A percentile compares a stretch with the other conserved stretches of the same genome.
Conservation (phyloP, 1,140 invertebrate species). For the Acyrthosiphon pisum region DNA sequence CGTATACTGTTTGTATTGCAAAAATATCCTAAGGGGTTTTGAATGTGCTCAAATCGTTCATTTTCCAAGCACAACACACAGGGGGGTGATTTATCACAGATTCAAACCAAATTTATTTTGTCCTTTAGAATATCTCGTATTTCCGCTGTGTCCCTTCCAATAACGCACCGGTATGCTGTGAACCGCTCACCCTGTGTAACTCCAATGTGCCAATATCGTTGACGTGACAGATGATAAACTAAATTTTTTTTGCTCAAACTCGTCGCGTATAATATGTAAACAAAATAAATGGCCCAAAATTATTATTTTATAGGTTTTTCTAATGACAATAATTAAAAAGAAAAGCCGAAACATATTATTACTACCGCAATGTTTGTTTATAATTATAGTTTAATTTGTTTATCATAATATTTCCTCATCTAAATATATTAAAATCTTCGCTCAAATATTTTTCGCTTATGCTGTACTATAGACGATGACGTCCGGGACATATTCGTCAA, state of each 20-base stretch:
- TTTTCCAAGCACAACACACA: slow-evolving; percentile 27
- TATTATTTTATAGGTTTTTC: slow-evolving; percentile 23
- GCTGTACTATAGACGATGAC: slow-evolving; percentile 20
- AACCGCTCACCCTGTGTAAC: background rate
- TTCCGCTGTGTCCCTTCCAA: background rate
- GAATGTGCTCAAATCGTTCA: slow-evolving; percentile 45
- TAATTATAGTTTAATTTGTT: slow-evolving; percentile 12
- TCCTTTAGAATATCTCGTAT: slow-evolving; percentile 18
- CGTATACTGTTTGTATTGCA: slow-evolving; percentile 24
- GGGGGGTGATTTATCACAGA: background rate
- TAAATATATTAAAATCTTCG: slow-evolving; percentile 42
- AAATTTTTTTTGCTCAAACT: slow-evolving; percentile 47
- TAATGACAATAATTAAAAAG: slow-evolving; percentile 32
- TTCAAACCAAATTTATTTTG: background rate
- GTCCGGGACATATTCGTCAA: slow-evolving; percentile 46
- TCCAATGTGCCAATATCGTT: slow-evolving; percentile 34
- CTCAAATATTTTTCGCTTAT: slow-evolving; percentile 53
- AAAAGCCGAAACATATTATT: slow-evolving; percentile 34
- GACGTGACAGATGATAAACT: slow-evolving; percentile 25
- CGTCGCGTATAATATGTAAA: slow-evolving; percentile 24
- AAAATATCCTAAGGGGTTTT: slow-evolving; percentile 37
- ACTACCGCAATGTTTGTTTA: slow-evolving; percentile 10
- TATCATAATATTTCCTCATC: background rate
- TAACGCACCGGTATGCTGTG: background rate
- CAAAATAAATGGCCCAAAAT: background rate